These are phyloP conservation scores for Chloroclystis v-ata DNA, from an alignment of 2,888 invertebrate genomes.

Conservation along the genomic window DNA sequence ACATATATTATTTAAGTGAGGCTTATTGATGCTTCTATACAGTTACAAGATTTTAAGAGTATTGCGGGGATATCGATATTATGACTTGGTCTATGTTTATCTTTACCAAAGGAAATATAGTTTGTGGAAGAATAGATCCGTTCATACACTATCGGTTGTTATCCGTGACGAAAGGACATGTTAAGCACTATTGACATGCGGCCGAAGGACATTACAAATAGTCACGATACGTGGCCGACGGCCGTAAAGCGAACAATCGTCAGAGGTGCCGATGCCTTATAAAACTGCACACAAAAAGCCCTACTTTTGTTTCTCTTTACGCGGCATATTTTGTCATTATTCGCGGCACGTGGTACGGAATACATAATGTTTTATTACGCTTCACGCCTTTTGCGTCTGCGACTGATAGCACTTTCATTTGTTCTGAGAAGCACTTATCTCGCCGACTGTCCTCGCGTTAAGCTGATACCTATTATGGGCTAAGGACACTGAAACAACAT, in stretches of 20 bases:
- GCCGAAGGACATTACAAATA: constrained; percentile 15
- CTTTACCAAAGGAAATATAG: too few species aligned
- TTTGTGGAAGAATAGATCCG: too few species aligned
- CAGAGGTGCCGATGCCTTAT: constrained; percentile 64
- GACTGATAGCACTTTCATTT: constrained; percentile 72
- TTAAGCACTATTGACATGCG: constrained; percentile 7
- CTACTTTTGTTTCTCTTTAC: constrained; percentile 64
- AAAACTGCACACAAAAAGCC: constrained; percentile 57
- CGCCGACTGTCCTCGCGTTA: constrained; percentile 26
- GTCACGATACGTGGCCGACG: constrained; percentile 20
- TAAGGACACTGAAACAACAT: too few species aligned
- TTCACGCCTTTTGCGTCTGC: constrained; percentile 67
- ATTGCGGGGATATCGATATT: too few species aligned
- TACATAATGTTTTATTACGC: constrained; percentile 77
- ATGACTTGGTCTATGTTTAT: too few species aligned
- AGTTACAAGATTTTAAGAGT: too few species aligned
- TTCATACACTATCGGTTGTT: background rate
- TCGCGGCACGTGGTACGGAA: constrained; percentile 72
- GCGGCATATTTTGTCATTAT: constrained; percentile 67
- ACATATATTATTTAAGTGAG: too few species aligned
- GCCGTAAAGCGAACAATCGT: constrained; percentile 46
- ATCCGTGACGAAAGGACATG: background rate
- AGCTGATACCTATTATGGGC: constrained; percentile 1
- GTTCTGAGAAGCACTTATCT: constrained; percentile 71
- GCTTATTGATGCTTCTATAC: too few species aligned